These are phyloP conservation scores for Cherax quadricarinatus DNA, from an alignment of 1,140 invertebrate species.

Conservation along the genomic window DNA sequence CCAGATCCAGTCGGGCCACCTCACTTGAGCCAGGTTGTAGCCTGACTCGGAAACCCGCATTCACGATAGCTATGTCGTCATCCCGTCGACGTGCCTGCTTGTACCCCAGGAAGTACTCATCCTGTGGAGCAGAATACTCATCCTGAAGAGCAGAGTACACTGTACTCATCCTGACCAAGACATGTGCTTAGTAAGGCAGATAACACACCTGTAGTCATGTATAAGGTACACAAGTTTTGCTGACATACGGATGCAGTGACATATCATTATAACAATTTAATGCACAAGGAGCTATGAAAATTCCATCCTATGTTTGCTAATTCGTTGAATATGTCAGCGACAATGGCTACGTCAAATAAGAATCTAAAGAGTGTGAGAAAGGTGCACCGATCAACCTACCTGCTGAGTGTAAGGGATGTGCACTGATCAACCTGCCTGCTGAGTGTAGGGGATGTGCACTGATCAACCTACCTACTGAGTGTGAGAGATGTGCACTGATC, in stretches of 20 bases:
- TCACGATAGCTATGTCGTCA: slow-evolving; percentile 97
- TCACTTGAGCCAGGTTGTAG: slow-evolving; percentile 74
- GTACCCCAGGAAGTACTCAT: slow-evolving; percentile 90
- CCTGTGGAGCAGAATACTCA: neutral
- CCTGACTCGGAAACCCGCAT: slow-evolving; percentile 84
- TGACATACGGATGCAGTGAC: too few species aligned
- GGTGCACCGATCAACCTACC: slow-evolving; percentile 72
- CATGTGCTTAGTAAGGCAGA: too few species aligned
- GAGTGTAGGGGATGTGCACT: slow-evolving; percentile 84
- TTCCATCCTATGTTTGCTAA: too few species aligned
- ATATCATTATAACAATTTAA: too few species aligned
- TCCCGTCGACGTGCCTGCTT: slow-evolving; percentile 95
- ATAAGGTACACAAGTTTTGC: too few species aligned
- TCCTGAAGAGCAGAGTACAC: too few species aligned
- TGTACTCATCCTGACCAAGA: too few species aligned
- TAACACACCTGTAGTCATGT: too few species aligned
- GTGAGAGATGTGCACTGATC: slow-evolving; percentile 84
- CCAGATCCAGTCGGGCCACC: slow-evolving; percentile 73
- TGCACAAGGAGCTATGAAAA: too few species aligned
- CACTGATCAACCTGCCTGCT: slow-evolving; percentile 80
- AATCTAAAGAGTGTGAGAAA: too few species aligned
- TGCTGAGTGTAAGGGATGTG: slow-evolving; percentile 82
- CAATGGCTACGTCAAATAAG: too few species aligned
- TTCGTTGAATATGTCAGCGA: too few species aligned
- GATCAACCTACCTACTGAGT: slow-evolving; percentile 79